Evolutionary conservation across 2,113 vertebrate species (phyloP).

Genomic region (Corynorhinus townsendii): DNA sequence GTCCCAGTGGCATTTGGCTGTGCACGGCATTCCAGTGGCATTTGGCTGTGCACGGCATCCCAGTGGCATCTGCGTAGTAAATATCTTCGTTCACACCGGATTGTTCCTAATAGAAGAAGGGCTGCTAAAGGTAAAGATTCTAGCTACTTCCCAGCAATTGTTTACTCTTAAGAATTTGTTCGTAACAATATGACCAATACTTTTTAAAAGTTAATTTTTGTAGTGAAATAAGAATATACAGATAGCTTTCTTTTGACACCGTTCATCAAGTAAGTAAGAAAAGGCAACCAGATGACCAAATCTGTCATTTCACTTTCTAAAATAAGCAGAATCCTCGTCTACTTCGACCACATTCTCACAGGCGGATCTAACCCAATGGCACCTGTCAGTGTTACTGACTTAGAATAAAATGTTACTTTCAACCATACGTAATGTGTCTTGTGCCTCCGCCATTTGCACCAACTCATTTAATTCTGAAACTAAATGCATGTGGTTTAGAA

Average conservation of each 20-base stretch:
- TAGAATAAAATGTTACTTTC: not conserved
- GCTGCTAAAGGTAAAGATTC: not conserved
- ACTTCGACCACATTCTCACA: not conserved
- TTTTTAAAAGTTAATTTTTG: not conserved
- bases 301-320: not conserved
- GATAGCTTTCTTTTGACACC: not conserved
- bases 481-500: not conserved
- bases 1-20: not conserved
- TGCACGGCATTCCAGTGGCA: too few relatives aligned
- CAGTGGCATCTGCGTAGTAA: not conserved
- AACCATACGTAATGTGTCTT: not conserved
- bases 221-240: not conserved
- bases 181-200: not conserved
- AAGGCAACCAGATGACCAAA: not conserved
- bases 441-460: not conserved
- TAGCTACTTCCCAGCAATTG: not conserved
- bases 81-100: not conserved
- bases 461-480: slow-evolving; percentile 38
- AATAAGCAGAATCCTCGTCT: not conserved
- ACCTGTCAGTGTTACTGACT: not conserved
- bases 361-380: not conserved
- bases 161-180: not conserved
- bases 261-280: not conserved
- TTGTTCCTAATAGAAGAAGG: not conserved
- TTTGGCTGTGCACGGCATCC: not conserved